Evolutionary conservation across 2,888 invertebrate genomes (phyloP), one percentile per base, ranked within the genome.

Genomic region (Colletes collaris): DNA sequence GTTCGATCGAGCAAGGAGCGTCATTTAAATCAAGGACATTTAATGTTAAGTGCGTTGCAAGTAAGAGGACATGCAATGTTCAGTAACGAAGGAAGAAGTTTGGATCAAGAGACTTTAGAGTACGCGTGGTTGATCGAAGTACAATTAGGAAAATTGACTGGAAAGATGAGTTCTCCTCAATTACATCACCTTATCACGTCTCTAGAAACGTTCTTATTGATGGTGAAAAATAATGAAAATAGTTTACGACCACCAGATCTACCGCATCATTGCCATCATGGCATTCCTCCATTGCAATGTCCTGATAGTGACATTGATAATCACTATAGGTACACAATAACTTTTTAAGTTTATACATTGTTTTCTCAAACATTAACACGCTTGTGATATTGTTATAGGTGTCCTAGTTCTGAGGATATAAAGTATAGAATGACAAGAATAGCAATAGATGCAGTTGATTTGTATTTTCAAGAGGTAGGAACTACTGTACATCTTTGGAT

Each of bases 41-140:
- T 98, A 74, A 95, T 97, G 94, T 93, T 98, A 4, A 97, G 97
- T 1, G 97, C 97, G 0, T 94, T 97, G 62, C 97, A 98, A 93
- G 95, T 98, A 76, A 95, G 99, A 86, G 99, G 99, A 0, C 98
- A 99, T 92, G 98, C 98, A 0, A 97, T 98, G 96, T 99, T 99
- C 91, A 99, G 99, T 86, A 97, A 97, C 90, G 96, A 97, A 72
- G 98, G 98, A 70, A 95, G 98, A 81, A 96, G 96, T 8, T 94
- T 99, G 27, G 98, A 98, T 89, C 97, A 98, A 92, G 99, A 99
- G 89, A 99, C 99, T 0, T 93, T 99, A 19, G 99, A 99, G 92
- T 99, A 99, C 92, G 98, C 97, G 0, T 99, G 99, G 99, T 94
- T 99, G 88, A 96, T 99, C 88, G 99, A 99, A 93, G 95, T 98